Conservation (phyloP, 2,888 invertebrate genomes). For the Salticus scenicus region DNA sequence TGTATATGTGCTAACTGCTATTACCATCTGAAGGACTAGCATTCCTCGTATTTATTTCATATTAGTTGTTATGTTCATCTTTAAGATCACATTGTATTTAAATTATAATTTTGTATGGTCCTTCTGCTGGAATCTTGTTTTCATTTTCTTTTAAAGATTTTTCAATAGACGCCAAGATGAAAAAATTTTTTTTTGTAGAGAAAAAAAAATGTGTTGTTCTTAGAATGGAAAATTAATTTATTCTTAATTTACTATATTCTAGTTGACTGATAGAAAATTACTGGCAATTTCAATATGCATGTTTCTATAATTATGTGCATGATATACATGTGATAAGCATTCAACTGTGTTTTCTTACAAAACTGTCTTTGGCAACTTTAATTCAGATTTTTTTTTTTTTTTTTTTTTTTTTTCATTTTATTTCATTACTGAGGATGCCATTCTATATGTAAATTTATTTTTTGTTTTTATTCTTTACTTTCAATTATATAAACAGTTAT, state of each 20-base stretch:
- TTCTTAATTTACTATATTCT: too few species aligned
- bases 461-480: too few species aligned
- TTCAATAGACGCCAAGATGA: neutral
- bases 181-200: neutral
- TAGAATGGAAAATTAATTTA: too few species aligned
- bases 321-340: neutral
- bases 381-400: too few species aligned
- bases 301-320: neutral
- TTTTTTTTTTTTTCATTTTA: too few species aligned
- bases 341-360: too few species aligned
- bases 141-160: neutral
- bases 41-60: neutral
- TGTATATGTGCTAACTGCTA: constrained; percentile 65
- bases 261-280: neutral
- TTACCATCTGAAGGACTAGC: constrained; percentile 25
- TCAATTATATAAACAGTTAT: too few species aligned
- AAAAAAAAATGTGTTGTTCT: neutral
- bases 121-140: too few species aligned
- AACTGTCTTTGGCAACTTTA: too few species aligned
- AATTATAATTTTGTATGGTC: neutral
- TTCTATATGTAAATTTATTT: too few species aligned
- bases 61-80: neutral
- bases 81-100: neutral
- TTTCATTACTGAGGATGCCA: too few species aligned
- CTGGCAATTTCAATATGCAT: too few species aligned